Conservation (phyloP, 2,113 vertebrate genomes). For the Numenius arquata region DNA sequence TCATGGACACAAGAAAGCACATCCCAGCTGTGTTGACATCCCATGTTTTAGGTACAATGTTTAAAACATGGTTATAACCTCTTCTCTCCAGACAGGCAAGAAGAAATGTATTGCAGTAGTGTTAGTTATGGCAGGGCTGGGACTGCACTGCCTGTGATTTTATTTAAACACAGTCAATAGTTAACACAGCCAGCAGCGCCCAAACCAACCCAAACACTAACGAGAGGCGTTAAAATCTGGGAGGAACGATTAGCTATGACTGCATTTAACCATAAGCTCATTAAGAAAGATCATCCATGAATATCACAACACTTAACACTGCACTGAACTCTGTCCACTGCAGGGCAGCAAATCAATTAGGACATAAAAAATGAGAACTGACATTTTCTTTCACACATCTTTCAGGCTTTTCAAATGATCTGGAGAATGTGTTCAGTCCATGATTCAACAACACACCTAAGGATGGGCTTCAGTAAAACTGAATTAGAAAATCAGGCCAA, state of each 20-base stretch:
- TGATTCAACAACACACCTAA: not conserved
- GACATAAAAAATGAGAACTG: not conserved
- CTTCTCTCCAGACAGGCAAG: not conserved
- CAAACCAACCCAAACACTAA: not conserved
- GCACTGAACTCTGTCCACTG: not conserved
- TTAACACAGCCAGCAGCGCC: not conserved
- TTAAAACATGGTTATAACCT: not conserved
- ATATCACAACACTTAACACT: not conserved
- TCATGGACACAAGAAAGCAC: constrained; percentile 4
- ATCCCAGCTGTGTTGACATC: not conserved
- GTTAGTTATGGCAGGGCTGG: not conserved
- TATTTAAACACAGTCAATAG: not conserved
- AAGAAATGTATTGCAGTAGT: not conserved
- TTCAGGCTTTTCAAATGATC: not conserved
- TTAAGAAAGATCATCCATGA: not conserved
- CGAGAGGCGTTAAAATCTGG: not conserved
- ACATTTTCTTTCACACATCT: not conserved
- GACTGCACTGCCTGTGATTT: not conserved
- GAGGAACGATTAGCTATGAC: not conserved
- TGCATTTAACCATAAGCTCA: not conserved
- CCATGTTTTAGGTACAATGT: not conserved
- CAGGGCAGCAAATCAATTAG: not conserved
- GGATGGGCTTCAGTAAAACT: not conserved
- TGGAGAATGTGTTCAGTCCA: not conserved
- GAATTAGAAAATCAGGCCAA: not conserved